phyloP scores from a whole-genome alignment of 35 echinoderm and acorn worm genomes.

The Ophiothrix spiculata region DNA sequence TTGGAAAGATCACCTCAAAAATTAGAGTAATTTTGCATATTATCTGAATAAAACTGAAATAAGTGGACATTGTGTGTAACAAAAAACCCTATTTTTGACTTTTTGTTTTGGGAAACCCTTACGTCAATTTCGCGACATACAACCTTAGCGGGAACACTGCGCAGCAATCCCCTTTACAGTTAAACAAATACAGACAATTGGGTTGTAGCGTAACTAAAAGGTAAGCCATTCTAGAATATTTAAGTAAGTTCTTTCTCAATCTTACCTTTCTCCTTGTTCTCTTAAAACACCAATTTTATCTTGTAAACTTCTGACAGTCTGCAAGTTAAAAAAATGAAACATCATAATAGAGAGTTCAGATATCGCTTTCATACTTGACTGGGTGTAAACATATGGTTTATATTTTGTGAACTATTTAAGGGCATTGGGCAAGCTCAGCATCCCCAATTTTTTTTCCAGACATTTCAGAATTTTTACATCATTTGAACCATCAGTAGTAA shows the following conservation, averaged over 20 bases:
- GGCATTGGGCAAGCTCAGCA: background rate
- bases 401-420: background rate
- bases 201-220: background rate
- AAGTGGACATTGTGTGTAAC: too few species aligned
- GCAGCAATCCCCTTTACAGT: too few species aligned
- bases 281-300: conserved; percentile 45
- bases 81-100: too few species aligned
- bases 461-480: too few species aligned
- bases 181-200: background rate
- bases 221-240: background rate
- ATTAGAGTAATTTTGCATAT: too few species aligned
- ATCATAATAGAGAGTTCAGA: background rate
- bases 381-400: background rate
- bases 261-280: conserved; percentile 56
- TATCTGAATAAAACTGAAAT: too few species aligned
- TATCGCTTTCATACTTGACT: background rate
- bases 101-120: too few species aligned
- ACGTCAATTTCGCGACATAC: too few species aligned
- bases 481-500: too few species aligned
- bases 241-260: conserved; percentile 31
- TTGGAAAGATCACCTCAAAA: too few species aligned
- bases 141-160: too few species aligned
- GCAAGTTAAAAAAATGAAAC: conserved; percentile 11
- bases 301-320: conserved; percentile 60
- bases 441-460: too few species aligned